Base-by-base conservation (phyloP, 2,888 invertebrate genomes). In the Lissocephala sabroskyi region DNA sequence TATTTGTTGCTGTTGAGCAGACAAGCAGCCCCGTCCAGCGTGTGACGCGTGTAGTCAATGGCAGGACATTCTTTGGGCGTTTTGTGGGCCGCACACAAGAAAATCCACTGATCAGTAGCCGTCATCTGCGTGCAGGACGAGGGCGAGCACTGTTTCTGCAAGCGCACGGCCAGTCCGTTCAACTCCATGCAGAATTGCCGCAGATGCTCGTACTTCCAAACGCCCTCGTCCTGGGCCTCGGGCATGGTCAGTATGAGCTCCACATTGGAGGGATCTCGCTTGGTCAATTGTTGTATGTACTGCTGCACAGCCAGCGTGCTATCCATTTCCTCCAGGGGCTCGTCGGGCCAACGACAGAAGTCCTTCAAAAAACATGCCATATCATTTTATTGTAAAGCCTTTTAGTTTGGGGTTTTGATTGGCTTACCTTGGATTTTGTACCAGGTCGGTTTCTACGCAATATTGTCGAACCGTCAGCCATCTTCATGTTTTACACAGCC, bases 91-190 rank as follows among this genome's bases (percentile, higher is more conserved):
- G 99, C 99, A 88, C 99, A 99, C 45, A 99, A 87, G 85, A 99
- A 99, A 85, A 99, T 99, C 99, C 99, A 99, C 82, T 99, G 98
- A 85, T 99, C 98, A 19, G 99, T 99, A 23, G 99, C 99, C 36
- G 98, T 99, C 99, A 99, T 99, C 86, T 99, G 98, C 54, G 94
- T 96, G 85, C 99, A 99, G 16, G 94, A 96, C 79, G 96, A 95
- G 30, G 98, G 97, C 80, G 95, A 94, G 84, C 99, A 99, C 85
- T 98, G 98, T 62, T 91, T 91, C 87, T 98, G 98, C 60, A 99
- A 87, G 80, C 95, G 90, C 0, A 99, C 98, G 40, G 98, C 98
- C 66, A 99, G 86, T n/a, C 97, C 98, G 87, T 99, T 99, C 41
- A 99, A 86, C 86, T 99, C 98, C 96, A 99, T 97, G 83, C 98